Base-by-base conservation (phyloP, 2,113 vertebrate species). In the Colinus virginianus region DNA sequence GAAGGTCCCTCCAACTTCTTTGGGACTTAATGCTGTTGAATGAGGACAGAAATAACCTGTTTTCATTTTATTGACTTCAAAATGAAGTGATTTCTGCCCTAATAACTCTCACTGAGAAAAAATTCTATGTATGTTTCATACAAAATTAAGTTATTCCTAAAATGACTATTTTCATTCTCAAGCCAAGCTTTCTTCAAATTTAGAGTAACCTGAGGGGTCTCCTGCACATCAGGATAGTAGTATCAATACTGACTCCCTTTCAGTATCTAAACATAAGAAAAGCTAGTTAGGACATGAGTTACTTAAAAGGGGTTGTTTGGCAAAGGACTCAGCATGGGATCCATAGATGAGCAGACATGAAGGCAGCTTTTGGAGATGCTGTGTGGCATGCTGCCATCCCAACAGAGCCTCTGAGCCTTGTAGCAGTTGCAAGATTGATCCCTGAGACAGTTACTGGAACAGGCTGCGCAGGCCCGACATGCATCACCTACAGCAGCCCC, bases 391-490 rank as follows among this genome's bases (percentile, higher is more conserved):
- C 22, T 25, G 63, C 23, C 36, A 70, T 48, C 13, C 49, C n/a
- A 28, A 17, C 1, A 80, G 36, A 45, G 45, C 15, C 45, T 63
- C 68, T 21, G 34, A 75, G 32, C 13, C 28, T 63, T 48, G 62
- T 9, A 53, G 6, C 6, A 7, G 20, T 46, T 78, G 48, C 48
- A 34, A 3, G 30, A 34, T 7, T 1, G 0, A 42, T 70, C 61
- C 43, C 28, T 4, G 9, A 68, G 23, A 78, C 15, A 89, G 67
- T 1, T 19, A 30, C 58, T 78, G 69, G 30, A 92, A 80, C 0
- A 74, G 6, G 3, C 2, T 63, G 32, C 53, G 20, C 88, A 75
- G 18, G 13, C 45, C 69, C 32, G 28, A 67, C 53, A 53, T 11
- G 11, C 15, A 53, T 48, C 51, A 66, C 13, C 69, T 67, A 20